Conservation (phyloP, 2,888 invertebrate species). For the Polyommatus iphigenia region DNA sequence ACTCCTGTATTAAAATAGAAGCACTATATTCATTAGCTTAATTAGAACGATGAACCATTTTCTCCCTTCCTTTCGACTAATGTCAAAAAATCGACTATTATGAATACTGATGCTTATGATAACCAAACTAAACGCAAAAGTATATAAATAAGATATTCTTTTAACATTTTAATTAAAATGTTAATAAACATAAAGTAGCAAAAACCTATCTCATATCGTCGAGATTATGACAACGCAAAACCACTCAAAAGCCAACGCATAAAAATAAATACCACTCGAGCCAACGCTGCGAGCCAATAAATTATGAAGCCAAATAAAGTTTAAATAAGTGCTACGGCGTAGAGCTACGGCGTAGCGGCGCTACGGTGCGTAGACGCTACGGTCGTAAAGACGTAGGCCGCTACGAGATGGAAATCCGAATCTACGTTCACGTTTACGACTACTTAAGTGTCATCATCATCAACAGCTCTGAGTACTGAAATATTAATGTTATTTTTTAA, state of each 20-base stretch:
- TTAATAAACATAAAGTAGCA: neutral
- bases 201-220: neutral
- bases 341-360: constrained; percentile 17
- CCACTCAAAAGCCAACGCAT: neutral
- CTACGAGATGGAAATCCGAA: neutral
- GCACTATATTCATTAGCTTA: no score
- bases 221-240: neutral
- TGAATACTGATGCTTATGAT: no score
- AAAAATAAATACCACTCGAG: neutral
- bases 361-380: constrained; percentile 26
- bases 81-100: no score
- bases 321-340: constrained; percentile 23
- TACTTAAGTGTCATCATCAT: constrained; percentile 3
- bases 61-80: no score
- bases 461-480: neutral
- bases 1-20: no score
- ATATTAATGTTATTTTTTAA: no score
- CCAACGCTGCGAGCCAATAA: constrained; percentile 20
- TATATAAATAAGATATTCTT: no score
- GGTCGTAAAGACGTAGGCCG: constrained; percentile 13
- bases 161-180: neutral
- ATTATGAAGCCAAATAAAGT: constrained; percentile 27
- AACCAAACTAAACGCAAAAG: no score
- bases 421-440: constrained; percentile 1
- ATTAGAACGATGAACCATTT: no score